A percentile compares a stretch with the other conserved stretches of the same genome.
These are phyloP conservation scores for Luperina testacea DNA, from an alignment of 2,888 invertebrate species.

Conservation along the genomic window DNA sequence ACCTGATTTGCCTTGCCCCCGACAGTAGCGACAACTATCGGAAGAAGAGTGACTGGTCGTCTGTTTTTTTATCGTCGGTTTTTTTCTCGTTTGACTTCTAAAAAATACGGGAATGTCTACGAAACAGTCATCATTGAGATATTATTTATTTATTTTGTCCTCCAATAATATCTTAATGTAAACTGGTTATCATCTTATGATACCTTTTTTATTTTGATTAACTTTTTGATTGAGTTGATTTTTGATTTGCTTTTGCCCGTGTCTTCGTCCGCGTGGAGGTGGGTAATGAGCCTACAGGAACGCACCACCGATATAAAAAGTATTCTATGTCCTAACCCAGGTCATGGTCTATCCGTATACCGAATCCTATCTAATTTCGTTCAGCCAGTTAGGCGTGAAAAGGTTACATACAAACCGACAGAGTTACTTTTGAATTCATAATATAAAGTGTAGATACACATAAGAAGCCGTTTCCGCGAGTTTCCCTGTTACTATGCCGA, in stretches of 20 bases:
- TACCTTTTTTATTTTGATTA: too few relatives aligned
- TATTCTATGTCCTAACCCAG: not conserved
- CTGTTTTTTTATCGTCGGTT: too few relatives aligned
- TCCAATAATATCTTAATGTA: not conserved
- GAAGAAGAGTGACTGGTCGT: too few relatives aligned
- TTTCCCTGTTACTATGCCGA: not conserved
- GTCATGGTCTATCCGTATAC: not conserved
- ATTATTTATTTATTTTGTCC: not conserved
- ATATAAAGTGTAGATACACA: too few relatives aligned
- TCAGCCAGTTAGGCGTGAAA: not conserved
- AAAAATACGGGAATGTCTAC: not conserved
- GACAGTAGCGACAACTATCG: too few relatives aligned
- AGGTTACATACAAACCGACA: too few relatives aligned
- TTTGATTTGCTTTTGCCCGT: too few relatives aligned
- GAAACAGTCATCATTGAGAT: not conserved
- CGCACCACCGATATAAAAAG: not conserved
- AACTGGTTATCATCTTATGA: not conserved
- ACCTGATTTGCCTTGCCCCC: too few relatives aligned
- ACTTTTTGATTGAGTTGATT: too few relatives aligned
- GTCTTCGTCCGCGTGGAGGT: too few relatives aligned
- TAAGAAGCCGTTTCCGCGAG: not conserved
- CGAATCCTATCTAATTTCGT: not conserved
- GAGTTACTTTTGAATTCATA: too few relatives aligned
- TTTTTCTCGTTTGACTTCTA: not conserved
- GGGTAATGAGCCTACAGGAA: too few relatives aligned